Base-by-base conservation (phyloP, 2,113 vertebrate genomes). In the Nannospalax galili region DNA sequence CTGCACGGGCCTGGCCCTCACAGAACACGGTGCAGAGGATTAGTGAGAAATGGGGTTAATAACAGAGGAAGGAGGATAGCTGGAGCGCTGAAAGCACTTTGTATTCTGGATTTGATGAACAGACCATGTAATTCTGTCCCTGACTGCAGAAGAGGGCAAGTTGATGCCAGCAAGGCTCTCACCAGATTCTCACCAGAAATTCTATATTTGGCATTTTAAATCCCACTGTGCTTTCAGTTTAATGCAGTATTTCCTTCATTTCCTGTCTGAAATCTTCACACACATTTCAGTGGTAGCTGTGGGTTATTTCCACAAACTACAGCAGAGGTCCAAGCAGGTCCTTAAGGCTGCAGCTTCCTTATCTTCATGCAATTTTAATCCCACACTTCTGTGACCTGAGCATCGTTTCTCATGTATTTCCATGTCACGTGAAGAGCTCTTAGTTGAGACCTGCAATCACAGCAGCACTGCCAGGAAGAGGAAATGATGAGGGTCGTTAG, bases 401-500 rank as follows among this genome's bases (percentile, higher is more conserved):
- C 88, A 35, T 84, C 84, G 72, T 93, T 98, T 96, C 94, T 98
- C 37, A 15, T 88, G 95, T 92, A 80, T 79, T 72, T 93, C 92
- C 93, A 74, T 92, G 93, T 92, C 67, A 72, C 78, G 77, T 78
- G 89, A 96, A 97, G 96, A 97, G 97, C 91, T 86, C 92, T 97
- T 79, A 60, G 93, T 96, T 77, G 90, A 70, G 91, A 81, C 62
- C 96, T 96, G 94, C 94, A 93, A 96, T 96, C 98, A 98, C 95
- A 98, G 97, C 95, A 92, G 97, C 96, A 88, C 93, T 92, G 58
- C 91, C 96, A 98, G 98, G 98, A 98, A 98, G 96, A 97, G 98
- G 98, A 98, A 98, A 97, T 95, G 98, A 98, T 96, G 97, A 86
- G 96, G 26, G 96, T 3, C 97, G 97, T 97, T 97, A 87, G 91